These are phyloP conservation scores for Catamblyrhynchus diadema DNA, from an alignment of 2,797 vertebrate species.

Conservation along the genomic window DNA sequence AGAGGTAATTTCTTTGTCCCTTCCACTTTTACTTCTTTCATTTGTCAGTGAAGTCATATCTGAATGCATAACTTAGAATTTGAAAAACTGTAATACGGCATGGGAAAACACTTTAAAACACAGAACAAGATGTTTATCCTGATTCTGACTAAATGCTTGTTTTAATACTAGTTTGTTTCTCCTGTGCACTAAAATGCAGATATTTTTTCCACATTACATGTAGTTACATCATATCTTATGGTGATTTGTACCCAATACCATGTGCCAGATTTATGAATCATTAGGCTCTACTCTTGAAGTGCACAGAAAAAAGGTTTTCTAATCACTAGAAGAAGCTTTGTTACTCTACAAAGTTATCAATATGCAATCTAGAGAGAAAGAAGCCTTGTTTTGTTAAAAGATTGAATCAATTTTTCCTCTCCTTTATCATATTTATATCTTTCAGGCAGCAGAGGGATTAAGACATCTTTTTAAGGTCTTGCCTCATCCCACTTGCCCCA, in stretches of 20 bases:
- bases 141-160: background rate
- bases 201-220: background rate
- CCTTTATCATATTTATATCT: constrained; percentile 41
- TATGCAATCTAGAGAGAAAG: background rate
- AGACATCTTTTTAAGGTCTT: constrained; percentile 27
- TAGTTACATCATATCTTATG: background rate
- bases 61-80: background rate
- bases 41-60: background rate
- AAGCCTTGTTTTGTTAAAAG: constrained; percentile 11
- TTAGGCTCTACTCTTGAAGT: background rate
- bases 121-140: background rate
- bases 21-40: background rate
- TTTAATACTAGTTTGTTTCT: background rate
- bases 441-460: background rate
- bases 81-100: background rate
- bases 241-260: background rate
- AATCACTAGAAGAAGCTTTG: background rate
- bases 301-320: background rate
- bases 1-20: background rate
- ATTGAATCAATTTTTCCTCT: constrained; percentile 45
- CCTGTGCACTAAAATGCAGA: background rate
- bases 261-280: background rate
- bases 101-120: background rate
- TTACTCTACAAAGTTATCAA: background rate
- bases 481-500: constrained; percentile 36